Conservation (phyloP, 2,888 invertebrate species). For the Microchrysa polita region DNA sequence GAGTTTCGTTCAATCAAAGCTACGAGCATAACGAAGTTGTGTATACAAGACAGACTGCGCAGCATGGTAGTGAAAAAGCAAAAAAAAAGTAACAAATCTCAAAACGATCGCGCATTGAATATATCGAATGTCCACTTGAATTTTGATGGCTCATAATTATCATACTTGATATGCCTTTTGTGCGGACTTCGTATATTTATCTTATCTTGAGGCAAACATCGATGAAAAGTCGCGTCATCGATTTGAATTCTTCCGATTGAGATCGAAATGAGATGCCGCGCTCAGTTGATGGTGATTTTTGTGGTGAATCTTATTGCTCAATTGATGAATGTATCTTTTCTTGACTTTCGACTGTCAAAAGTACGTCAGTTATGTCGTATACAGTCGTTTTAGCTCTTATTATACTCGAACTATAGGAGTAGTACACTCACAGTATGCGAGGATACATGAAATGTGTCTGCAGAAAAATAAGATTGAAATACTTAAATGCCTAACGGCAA, state of each 20-base stretch:
- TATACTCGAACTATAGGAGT: too few relatives aligned
- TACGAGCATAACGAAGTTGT: too few relatives aligned
- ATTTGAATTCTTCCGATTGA: constrained; percentile 32
- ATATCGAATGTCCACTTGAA: constrained; percentile 43
- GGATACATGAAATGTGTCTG: background rate
- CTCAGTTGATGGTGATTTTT: too few relatives aligned
- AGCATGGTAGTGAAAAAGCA: constrained; percentile 34
- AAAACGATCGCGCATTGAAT: constrained; percentile 33
- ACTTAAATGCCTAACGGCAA: constrained; percentile 35
- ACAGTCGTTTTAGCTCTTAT: too few relatives aligned
- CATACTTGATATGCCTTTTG: constrained; percentile 34
- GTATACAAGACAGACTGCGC: background rate
- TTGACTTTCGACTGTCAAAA: constrained; percentile 9
- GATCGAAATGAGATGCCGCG: background rate
- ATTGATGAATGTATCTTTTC: constrained; percentile 11
- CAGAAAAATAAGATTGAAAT: too few relatives aligned
- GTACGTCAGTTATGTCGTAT: too few relatives aligned
- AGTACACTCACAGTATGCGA: constrained; percentile 16
- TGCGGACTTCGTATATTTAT: background rate
- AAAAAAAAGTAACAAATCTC: constrained; percentile 4
- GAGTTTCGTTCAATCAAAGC: too few relatives aligned
- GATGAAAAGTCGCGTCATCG: constrained; percentile 30
- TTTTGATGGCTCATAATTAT: constrained; percentile 41
- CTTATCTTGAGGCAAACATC: background rate
- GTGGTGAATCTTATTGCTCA: too few relatives aligned